Evolutionary conservation across 2,888 invertebrate species (phyloP), one percentile per base, ranked within the genome.

Genomic region (Poecilobothrus nobilitatus): DNA sequence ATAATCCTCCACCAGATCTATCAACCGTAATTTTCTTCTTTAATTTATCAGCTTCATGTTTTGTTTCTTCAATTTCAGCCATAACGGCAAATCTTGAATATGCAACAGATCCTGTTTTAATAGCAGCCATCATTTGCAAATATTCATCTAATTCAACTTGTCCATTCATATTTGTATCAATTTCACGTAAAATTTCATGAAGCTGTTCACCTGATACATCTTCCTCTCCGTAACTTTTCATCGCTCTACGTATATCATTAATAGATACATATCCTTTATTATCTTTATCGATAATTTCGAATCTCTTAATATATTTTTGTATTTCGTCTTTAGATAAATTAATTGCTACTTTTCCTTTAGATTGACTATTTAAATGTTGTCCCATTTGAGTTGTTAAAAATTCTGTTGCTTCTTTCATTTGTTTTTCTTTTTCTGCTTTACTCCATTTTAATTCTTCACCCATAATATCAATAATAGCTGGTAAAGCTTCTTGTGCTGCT

Each of bases 81-180:
- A 96, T 94, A 75, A 91, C 88, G 2, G 97, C 97, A 82, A 99
- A 96, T 71, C 98, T 86, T 20, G 96, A 97, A 81, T 96, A 94
- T 2, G 96, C 91, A 72, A 99, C 91, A 78, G 94, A 92, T 12
- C 99, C 99, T 0, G 94, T 93, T 82, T 98, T 98, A 75, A 99
- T 90, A 10, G 97, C 97, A 18, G 96, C 96, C 96, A 98, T 99
- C 91, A 99, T 92, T 97, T 98, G 97, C 80, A 99, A 87, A 84
- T 97, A 99, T 84, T 99, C 99, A 82, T 97, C 97, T 82, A 98
- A 88, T 84, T 99, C 99, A 80, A 99, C 95, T 86, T 98, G 97
- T 78, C 99, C 99, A 84, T 99, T 99, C 90, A 97, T 96, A 84
- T 97, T 98, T 78, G 97, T 91, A 86, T 99, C 99, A 81, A 99